Evolutionary conservation across 1,140 invertebrate species (phyloP).

Genomic region (Latrodectus geometricus): DNA sequence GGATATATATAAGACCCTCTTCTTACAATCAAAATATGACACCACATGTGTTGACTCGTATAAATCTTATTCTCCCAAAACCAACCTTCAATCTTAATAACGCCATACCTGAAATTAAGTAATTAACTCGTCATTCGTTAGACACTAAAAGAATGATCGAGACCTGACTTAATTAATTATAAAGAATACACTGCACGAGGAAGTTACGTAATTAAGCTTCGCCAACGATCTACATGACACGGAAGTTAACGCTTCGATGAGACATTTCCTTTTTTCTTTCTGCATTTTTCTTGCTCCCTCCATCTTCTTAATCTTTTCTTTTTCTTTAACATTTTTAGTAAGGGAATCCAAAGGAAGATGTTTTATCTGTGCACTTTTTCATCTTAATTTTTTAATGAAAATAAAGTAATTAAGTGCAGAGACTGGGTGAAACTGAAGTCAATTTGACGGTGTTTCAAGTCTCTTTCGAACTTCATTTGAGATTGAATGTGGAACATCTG

Average conservation of each 20-base stretch:
- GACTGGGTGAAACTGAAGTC: slow-evolving; percentile 4
- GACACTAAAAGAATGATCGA: slow-evolving; percentile 9
- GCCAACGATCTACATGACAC: slow-evolving; percentile 24
- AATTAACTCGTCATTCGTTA: slow-evolving; percentile 19
- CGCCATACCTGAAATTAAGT: slow-evolving; percentile 26
- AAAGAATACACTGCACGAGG: not conserved
- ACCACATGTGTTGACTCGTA: too few species aligned
- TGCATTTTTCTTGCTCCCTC: not conserved
- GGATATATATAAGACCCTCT: too few species aligned
- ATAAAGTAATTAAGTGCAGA: slow-evolving; percentile 28
- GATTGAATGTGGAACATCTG: slow-evolving; percentile 1
- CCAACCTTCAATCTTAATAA: slow-evolving; percentile 18
- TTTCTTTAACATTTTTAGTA: not conserved
- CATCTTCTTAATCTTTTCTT: not conserved
- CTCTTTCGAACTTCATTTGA: slow-evolving; percentile 11
- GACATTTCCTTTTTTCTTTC: not conserved
- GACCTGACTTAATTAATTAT: slow-evolving; percentile 15
- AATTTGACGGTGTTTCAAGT: not conserved
- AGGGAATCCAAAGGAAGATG: not conserved
- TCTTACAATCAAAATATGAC: too few species aligned
- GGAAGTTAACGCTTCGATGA: not conserved
- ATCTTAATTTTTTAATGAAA: not conserved
- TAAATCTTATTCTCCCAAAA: not conserved
- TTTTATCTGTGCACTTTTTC: not conserved
- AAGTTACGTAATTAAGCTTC: slow-evolving; percentile 21